Conservation (phyloP, 2,888 invertebrate species). For the Drosophila robusta region DNA sequence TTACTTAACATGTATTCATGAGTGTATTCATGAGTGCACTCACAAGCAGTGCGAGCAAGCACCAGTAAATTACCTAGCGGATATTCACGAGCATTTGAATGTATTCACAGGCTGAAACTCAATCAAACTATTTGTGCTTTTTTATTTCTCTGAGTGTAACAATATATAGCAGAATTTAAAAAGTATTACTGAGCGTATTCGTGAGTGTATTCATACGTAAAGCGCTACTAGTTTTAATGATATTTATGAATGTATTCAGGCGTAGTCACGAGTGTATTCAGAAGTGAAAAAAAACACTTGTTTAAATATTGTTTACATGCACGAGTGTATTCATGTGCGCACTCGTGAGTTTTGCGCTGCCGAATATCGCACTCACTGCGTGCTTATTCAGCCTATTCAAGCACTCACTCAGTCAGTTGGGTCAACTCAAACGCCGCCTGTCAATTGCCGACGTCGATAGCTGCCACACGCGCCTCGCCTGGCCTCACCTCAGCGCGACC, state of each 20-base stretch:
- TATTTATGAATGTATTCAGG: background rate
- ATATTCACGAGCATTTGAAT: background rate
- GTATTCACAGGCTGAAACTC: no score
- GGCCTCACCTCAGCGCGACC: conserved; percentile 19
- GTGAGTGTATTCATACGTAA: background rate
- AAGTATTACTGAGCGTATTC: no score
- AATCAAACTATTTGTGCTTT: no score
- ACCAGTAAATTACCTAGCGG: no score
- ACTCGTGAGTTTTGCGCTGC: background rate
- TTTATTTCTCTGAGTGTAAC: no score
- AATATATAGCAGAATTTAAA: no score
- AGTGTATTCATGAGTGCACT: conserved; percentile 1
- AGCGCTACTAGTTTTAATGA: no score
- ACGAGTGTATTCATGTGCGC: conserved; percentile 3
- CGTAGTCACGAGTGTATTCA: background rate
- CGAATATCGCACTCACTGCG: conserved; percentile 23
- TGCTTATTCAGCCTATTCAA: conserved; percentile 25
- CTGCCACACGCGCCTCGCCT: conserved; percentile 33
- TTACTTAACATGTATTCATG: background rate
- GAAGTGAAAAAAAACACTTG: no score
- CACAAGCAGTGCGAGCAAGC: background rate
- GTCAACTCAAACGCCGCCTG: conserved; percentile 17
- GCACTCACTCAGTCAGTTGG: conserved; percentile 41
- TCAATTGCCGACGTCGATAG: conserved; percentile 25
- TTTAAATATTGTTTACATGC: background rate